These are phyloP conservation scores for Chaetophractus vellerosus DNA, from an alignment of 2,797 vertebrate species.

Conservation along the genomic window DNA sequence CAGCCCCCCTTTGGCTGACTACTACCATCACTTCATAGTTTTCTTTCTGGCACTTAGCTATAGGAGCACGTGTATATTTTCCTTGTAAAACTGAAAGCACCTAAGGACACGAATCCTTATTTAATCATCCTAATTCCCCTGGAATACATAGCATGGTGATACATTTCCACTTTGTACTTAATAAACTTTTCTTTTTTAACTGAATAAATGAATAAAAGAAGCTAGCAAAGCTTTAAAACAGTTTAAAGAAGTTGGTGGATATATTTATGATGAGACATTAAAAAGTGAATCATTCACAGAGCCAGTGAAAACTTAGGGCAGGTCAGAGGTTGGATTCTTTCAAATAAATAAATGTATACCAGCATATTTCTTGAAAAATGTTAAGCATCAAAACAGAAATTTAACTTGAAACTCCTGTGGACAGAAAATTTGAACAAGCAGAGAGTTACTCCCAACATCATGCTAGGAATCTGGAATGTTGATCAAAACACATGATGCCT, in stretches of 20 bases:
- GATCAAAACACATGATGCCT: background rate
- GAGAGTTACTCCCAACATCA: background rate
- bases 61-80: background rate
- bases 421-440: conserved; percentile 1
- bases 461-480: background rate
- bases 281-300: background rate
- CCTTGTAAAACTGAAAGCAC: background rate
- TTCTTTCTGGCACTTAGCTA: background rate
- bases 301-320: conserved; percentile 3
- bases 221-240: background rate
- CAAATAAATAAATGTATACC: conserved; percentile 35
- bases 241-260: background rate
- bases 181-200: background rate
- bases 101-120: background rate
- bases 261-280: background rate
- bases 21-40: background rate
- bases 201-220: conserved; percentile 34
- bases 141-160: background rate
- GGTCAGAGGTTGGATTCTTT: background rate
- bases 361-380: background rate
- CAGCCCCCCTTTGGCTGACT: too few relatives aligned
- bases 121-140: background rate
- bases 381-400: conserved; percentile 13
- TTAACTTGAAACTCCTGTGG: background rate
- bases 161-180: background rate